Evolutionary conservation across 2,113 vertebrate species (phyloP).

Genomic region (Pterocles orientalis): DNA sequence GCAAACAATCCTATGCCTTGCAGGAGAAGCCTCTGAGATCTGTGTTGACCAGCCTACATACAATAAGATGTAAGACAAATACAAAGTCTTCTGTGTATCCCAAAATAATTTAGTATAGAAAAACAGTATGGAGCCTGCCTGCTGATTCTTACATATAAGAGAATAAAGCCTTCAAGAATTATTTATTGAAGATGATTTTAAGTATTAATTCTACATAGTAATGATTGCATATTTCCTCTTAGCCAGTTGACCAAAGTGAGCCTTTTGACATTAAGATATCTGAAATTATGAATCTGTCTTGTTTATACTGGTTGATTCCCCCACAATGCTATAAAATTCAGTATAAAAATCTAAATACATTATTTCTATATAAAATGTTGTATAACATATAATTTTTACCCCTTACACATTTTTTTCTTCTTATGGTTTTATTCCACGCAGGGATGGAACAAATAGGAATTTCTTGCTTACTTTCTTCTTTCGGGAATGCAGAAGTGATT

Average conservation of each 20-base stretch:
- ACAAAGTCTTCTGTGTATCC: neutral
- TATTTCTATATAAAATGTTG: neutral
- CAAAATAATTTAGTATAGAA: neutral
- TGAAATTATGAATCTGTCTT: neutral
- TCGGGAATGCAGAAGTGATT: neutral
- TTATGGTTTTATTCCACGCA: neutral
- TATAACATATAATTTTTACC: neutral
- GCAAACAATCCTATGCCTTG: neutral
- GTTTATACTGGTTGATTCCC: neutral
- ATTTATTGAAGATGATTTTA: neutral
- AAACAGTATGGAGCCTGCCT: neutral
- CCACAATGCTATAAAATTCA: neutral
- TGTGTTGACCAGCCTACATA: neutral
- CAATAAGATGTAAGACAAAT: neutral
- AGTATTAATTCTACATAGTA: neutral
- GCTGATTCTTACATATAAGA: neutral
- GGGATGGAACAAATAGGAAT: neutral
- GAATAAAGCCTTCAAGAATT: neutral
- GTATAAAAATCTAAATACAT: neutral
- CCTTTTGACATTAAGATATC: neutral
- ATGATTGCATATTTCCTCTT: neutral
- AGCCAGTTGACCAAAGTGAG: neutral
- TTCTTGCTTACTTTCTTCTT: neutral
- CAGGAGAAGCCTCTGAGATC: neutral
- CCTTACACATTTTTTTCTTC: neutral